phyloP scores from a whole-genome alignment of 2,113 vertebrate genomes.

The Odocoileus virginianus region DNA sequence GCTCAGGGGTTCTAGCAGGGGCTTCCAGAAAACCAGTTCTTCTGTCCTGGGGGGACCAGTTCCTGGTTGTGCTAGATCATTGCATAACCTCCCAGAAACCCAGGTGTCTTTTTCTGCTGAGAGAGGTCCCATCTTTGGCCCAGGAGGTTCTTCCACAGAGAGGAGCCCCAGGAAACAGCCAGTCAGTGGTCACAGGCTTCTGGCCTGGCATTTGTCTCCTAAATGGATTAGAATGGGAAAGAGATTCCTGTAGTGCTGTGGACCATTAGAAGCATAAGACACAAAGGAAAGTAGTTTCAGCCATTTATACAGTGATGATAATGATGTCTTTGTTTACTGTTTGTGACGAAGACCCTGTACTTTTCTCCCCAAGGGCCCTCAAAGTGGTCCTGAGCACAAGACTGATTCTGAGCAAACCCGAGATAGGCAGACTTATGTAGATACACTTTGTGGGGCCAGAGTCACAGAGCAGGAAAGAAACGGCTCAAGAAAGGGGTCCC shows the following conservation, averaged over 20 bases:
- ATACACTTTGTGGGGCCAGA: background rate
- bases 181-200: background rate
- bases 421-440: background rate
- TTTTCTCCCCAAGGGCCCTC: background rate
- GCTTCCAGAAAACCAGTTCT: conserved; percentile 14
- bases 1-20: conserved; percentile 41
- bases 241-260: conserved; percentile 26
- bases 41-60: background rate
- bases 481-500: accelerated
- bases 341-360: background rate
- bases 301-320: background rate
- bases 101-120: background rate
- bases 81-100: background rate
- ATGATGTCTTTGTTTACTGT: conserved; percentile 42
- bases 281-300: background rate
- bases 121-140: background rate
- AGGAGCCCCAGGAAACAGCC: background rate
- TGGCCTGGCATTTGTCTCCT: conserved; percentile 31
- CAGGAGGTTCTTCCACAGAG: background rate
- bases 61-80: background rate
- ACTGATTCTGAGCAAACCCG: background rate
- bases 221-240: conserved; percentile 41
- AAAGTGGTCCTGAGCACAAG: background rate
- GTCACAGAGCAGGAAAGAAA: background rate
- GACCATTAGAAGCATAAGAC: conserved; percentile 44